These are phyloP conservation scores for Chromobotia macracanthus DNA, from an alignment of 2,797 vertebrate genomes.

Conservation along the genomic window DNA sequence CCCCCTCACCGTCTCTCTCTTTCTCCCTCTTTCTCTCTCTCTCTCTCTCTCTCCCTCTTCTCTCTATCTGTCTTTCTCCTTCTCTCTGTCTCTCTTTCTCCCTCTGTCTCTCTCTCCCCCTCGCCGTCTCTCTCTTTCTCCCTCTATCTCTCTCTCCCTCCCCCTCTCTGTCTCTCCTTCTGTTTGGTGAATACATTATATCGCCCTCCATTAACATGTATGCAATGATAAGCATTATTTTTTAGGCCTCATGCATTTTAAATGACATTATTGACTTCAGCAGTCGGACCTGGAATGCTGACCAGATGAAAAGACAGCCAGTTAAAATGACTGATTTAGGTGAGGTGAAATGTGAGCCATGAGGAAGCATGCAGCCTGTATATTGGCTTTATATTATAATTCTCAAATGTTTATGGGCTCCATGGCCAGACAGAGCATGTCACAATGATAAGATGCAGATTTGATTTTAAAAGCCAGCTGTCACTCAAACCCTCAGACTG, in stretches of 20 bases:
- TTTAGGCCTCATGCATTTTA: slow-evolving; percentile 58
- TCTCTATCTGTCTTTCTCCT: too few relatives aligned
- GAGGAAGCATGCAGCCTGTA: slow-evolving; percentile 16
- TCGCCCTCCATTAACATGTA: slow-evolving; percentile 43
- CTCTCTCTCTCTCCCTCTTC: fast-evolving
- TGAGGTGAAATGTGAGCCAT: not conserved
- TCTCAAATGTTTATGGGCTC: slow-evolving; percentile 47
- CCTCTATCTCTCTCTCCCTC: not conserved
- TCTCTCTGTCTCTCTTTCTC: too few relatives aligned
- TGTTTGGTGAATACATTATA: slow-evolving; percentile 6
- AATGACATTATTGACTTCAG: slow-evolving; percentile 56
- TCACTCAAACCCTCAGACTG: slow-evolving; percentile 49
- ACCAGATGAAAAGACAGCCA: slow-evolving; percentile 37
- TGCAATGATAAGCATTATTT: slow-evolving; percentile 55
- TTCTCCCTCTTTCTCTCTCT: too few relatives aligned
- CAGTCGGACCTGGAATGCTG: slow-evolving; percentile 43
- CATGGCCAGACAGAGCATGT: slow-evolving; percentile 23
- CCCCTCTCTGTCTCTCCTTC: not conserved
- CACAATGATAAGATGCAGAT: slow-evolving; percentile 42
- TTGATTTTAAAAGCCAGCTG: slow-evolving; percentile 51
- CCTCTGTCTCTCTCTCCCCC: not conserved
- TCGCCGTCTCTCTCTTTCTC: not conserved
- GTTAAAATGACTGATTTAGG: slow-evolving; percentile 39
- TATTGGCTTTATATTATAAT: slow-evolving; percentile 59
- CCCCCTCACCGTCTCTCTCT: too few relatives aligned